These are phyloP conservation scores for Silurus lanzhouensis DNA, from an alignment of 2,797 vertebrate genomes.

Conservation along the genomic window DNA sequence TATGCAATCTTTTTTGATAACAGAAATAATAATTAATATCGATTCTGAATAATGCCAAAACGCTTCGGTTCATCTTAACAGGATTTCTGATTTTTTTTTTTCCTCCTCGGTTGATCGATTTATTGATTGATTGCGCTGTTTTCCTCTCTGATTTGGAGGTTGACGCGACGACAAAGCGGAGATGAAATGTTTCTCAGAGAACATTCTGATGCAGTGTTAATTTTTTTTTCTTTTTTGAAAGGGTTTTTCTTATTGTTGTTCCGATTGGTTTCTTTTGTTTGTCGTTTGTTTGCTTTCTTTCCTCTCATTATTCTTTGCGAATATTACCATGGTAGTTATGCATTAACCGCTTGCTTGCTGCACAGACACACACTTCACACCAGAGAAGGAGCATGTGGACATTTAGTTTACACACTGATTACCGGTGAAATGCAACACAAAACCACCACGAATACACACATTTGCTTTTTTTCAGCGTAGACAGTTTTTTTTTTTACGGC, in stretches of 20 bases:
- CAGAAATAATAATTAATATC: slow-evolving; percentile 12
- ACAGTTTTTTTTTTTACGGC: background rate
- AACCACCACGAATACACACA: background rate
- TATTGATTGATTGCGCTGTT: slow-evolving; percentile 50
- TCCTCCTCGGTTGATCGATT: slow-evolving; percentile 22
- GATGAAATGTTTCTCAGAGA: slow-evolving; percentile 68
- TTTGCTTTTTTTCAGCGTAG: background rate
- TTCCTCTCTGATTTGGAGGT: slow-evolving; percentile 57
- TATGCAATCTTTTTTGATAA: slow-evolving; percentile 58
- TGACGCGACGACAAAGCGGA: slow-evolving; percentile 48
- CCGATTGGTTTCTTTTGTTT: slow-evolving; percentile 42
- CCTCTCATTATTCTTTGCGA: slow-evolving; percentile 74
- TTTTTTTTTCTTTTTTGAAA: slow-evolving; percentile 61
- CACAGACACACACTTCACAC: slow-evolving; percentile 73
- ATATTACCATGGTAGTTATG: slow-evolving; percentile 76
- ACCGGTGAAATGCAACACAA: slow-evolving; percentile 31
- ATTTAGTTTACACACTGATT: slow-evolving; percentile 55
- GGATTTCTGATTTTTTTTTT: slow-evolving; percentile 35
- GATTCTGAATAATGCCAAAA: slow-evolving; percentile 55
- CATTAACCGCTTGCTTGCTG: slow-evolving; percentile 80
- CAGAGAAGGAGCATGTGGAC: slow-evolving; percentile 61
- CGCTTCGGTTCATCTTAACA: slow-evolving; percentile 39
- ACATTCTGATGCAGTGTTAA: slow-evolving; percentile 69
- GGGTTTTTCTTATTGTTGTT: slow-evolving; percentile 11
- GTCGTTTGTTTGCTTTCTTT: slow-evolving; percentile 46